Base-by-base conservation (phyloP, 2,888 invertebrate genomes). In the Keiferia lycopersicella region DNA sequence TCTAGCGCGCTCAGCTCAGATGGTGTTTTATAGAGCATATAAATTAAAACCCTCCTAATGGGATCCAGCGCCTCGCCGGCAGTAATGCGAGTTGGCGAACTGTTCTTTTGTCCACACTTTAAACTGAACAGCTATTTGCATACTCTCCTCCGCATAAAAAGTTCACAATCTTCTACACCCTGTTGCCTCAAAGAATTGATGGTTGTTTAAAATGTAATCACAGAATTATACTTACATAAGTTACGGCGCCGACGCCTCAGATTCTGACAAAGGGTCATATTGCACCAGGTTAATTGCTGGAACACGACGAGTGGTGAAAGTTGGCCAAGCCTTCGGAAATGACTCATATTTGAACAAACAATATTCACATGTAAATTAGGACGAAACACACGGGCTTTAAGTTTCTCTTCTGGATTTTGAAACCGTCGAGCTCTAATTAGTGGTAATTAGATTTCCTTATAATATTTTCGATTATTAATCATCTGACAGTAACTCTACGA, bases 281-380 rank as follows among this genome's bases (percentile, higher is more conserved):
- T 73, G 77, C 73, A 72, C 72, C 65, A 66, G 71, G 77, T 78
- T 85, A 84, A 86, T 86, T 86, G 79, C 81, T 79, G 74, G 71
- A 75, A 70, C 84, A 87, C 83, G 82, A 81, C 74, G 74, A 72
- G 69, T 72, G 84, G 89, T 86, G 89, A 91, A 91, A 91, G 89
- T 87, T 81, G 81, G 73, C 79, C 82, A 77, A 75, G 80, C 77
- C 78, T 83, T 83, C 80, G 76, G 74, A 84, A 83, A 82, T 87
- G 86, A 89, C 78, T 87, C 87, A 86, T 86, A 83, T 84, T 84
- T 83, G 79, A 79, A 82, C 80, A 80, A 85, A 82, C 82, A 86
- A 84, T 87, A 84, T 83, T 81, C 81, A 85, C 81, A 77, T 86
- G 85, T 84, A 85, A 86, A 87, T 88, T 86, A 86, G 84, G 78